phyloP scores from a whole-genome alignment of 2,888 invertebrate species.

The Erannis defoliaria region DNA sequence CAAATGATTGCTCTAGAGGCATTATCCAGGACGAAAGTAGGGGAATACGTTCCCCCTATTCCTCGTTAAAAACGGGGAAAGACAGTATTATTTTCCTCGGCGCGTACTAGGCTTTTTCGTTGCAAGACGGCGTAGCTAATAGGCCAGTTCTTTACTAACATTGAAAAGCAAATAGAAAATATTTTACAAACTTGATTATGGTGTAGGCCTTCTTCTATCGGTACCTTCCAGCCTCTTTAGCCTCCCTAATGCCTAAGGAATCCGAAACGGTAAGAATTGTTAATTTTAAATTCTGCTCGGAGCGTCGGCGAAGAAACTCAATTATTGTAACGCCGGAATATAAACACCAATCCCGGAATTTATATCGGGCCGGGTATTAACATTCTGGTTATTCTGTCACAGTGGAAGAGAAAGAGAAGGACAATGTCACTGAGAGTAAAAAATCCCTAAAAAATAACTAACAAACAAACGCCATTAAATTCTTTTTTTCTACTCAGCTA shows the following conservation, averaged over 20 bases:
- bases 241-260: constrained; percentile 41
- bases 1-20: no score
- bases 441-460: no score
- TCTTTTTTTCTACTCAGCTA: no score
- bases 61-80: no score
- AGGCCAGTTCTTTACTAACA: not conserved
- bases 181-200: not conserved
- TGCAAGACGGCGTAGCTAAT: no score
- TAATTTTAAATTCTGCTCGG: constrained; percentile 68
- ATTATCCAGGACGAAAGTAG: no score
- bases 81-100: no score
- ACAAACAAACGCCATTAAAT: no score
- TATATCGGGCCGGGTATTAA: constrained; percentile 44
- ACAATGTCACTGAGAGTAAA: no score
- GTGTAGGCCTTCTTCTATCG: constrained; percentile 31
- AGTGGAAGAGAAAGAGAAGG: not conserved
- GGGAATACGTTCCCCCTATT: no score
- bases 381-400: constrained; percentile 12
- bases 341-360: constrained; percentile 66
- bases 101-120: no score
- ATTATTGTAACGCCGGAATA: constrained; percentile 72
- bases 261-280: constrained; percentile 67
- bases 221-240: constrained; percentile 45
- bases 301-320: constrained; percentile 63
- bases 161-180: not conserved